Conservation (phyloP, 2,113 vertebrate genomes). For the Psettodes erumei region DNA sequence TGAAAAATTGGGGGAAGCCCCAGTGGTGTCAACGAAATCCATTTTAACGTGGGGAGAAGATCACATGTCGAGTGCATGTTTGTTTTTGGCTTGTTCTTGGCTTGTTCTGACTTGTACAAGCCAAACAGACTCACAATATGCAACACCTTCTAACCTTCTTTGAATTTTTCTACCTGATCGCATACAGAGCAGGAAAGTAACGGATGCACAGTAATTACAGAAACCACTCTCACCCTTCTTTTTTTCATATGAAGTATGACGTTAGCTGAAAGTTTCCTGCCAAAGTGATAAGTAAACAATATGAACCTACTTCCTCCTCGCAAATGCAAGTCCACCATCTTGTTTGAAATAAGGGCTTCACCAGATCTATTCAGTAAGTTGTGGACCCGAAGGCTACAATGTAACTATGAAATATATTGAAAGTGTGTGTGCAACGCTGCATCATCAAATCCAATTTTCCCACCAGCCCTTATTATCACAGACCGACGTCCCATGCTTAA, state of each 20-base stretch:
- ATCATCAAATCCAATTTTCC: neutral
- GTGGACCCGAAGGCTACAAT: neutral
- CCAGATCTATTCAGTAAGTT: neutral
- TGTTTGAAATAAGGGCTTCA: neutral
- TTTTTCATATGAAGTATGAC: neutral
- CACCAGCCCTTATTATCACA: neutral
- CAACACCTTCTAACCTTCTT: neutral
- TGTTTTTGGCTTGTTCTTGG: neutral
- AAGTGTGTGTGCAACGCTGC: neutral
- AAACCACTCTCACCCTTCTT: neutral
- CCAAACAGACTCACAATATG: neutral
- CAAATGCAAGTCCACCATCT: neutral
- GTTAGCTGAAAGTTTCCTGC: neutral
- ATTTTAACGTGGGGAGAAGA: neutral
- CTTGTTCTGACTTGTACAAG: neutral
- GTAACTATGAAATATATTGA: neutral
- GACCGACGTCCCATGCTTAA: constrained; percentile 24
- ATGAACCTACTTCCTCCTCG: neutral
- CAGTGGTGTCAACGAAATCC: neutral
- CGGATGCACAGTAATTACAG: no score
- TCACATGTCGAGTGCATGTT: neutral
- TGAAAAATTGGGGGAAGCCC: neutral
- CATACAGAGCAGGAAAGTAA: neutral
- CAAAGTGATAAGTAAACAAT: neutral
- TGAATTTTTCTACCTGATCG: neutral